phyloP scores from a whole-genome alignment of 35 echinoderm and acorn worm species.

The Heliocidaris tuberculata region DNA sequence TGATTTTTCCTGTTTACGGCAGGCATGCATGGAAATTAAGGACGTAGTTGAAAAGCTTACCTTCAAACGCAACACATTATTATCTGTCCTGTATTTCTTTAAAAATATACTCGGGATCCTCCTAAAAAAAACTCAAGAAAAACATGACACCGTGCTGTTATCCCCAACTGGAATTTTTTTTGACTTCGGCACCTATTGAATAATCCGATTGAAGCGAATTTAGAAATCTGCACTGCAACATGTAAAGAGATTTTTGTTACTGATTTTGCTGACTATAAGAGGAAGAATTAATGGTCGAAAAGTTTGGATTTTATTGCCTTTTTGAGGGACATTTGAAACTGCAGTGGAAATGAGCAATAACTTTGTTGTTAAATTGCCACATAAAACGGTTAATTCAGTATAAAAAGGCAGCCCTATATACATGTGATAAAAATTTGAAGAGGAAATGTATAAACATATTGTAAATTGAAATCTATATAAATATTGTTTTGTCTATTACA shows the following conservation, averaged over 20 bases:
- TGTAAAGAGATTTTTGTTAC: neutral
- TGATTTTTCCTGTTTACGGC: no score
- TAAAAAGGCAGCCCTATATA: neutral
- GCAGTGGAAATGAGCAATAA: constrained; percentile 2
- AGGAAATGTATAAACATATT: neutral
- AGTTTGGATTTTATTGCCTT: neutral
- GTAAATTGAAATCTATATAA: neutral
- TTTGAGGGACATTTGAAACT: constrained; percentile 11
- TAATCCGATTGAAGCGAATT: neutral
- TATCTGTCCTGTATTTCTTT: no score
- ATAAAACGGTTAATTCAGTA: neutral
- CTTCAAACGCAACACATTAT: no score
- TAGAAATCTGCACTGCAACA: neutral
- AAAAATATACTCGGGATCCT: no score
- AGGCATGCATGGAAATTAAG: no score
- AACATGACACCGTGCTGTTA: no score
- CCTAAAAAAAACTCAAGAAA: no score
- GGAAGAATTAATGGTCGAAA: neutral
- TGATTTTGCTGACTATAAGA: neutral
- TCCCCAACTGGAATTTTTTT: no score
- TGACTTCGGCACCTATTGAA: neutral
- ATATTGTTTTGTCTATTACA: neutral
- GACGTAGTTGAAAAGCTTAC: no score
- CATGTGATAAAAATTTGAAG: neutral
- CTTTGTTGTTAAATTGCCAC: constrained; percentile 3